phyloP scores from a whole-genome alignment of 2,797 vertebrate genomes.

The Nothura maculosa region DNA sequence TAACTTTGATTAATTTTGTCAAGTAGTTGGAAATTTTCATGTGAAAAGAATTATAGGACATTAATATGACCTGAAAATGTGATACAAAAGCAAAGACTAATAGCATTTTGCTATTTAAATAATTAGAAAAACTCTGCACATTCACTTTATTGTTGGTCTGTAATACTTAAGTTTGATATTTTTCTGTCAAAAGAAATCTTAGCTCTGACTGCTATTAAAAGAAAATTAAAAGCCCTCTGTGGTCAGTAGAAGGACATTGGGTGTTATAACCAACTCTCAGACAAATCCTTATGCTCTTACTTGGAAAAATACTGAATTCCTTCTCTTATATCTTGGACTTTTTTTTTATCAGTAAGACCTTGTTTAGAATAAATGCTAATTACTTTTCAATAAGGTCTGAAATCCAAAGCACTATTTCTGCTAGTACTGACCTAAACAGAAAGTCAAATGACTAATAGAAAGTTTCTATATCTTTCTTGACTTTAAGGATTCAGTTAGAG shows the following conservation, averaged over 20 bases:
- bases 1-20: background rate
- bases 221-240: background rate
- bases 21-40: background rate
- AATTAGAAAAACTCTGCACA: background rate
- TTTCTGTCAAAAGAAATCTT: background rate
- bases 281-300: background rate
- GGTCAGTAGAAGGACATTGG: background rate
- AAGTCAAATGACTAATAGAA: background rate
- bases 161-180: background rate
- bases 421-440: background rate
- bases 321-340: background rate
- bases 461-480: background rate
- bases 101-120: background rate
- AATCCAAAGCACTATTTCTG: background rate
- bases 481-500: background rate
- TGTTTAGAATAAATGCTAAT: background rate
- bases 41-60: background rate
- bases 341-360: background rate
- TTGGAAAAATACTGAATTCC: background rate
- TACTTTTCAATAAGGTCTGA: background rate
- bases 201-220: background rate
- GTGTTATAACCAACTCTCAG: background rate
- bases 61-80: background rate
- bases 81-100: background rate
- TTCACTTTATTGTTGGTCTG: background rate